These are phyloP conservation scores for Cremastinae sp. DNA, from an alignment of 2,888 invertebrate genomes.

Conservation along the genomic window DNA sequence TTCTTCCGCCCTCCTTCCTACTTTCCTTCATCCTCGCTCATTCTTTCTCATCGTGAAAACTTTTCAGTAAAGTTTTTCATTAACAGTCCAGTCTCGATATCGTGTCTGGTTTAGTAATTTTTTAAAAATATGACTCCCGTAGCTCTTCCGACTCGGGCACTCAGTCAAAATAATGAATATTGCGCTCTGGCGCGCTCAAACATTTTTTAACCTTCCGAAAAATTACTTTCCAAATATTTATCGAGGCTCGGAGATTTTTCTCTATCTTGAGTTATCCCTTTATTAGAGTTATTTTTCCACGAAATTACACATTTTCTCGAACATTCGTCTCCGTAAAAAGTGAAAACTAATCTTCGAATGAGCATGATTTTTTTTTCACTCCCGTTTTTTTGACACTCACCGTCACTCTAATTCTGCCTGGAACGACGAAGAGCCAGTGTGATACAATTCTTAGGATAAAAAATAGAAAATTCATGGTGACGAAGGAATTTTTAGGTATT, in stretches of 20 bases:
- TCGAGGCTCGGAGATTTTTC: too few species aligned
- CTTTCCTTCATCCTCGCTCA: neutral
- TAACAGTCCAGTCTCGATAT: slow-evolving; percentile 43
- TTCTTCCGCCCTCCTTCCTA: slow-evolving; percentile 10
- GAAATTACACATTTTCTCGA: too few species aligned
- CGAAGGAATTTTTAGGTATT: slow-evolving; percentile 19
- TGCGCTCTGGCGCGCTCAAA: neutral
- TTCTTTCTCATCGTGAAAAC: slow-evolving; percentile 24
- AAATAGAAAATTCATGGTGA: neutral
- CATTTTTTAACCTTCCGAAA: neutral
- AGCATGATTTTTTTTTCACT: neutral
- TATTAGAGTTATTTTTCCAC: too few species aligned
- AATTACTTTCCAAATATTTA: neutral
- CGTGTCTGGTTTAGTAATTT: slow-evolving; percentile 39
- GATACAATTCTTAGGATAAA: neutral
- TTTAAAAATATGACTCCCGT: slow-evolving; percentile 8
- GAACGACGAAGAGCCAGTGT: too few species aligned
- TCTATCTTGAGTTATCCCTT: neutral
- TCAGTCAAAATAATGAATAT: slow-evolving; percentile 24
- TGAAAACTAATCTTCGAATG: too few species aligned
- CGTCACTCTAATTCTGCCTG: neutral
- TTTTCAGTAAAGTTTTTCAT: slow-evolving; percentile 45
- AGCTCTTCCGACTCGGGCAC: neutral
- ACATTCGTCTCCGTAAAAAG: too few species aligned
- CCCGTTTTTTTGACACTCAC: neutral